Evolutionary conservation across 1,140 invertebrate genomes (phyloP).

Genomic region (Frieseomelitta varia): DNA sequence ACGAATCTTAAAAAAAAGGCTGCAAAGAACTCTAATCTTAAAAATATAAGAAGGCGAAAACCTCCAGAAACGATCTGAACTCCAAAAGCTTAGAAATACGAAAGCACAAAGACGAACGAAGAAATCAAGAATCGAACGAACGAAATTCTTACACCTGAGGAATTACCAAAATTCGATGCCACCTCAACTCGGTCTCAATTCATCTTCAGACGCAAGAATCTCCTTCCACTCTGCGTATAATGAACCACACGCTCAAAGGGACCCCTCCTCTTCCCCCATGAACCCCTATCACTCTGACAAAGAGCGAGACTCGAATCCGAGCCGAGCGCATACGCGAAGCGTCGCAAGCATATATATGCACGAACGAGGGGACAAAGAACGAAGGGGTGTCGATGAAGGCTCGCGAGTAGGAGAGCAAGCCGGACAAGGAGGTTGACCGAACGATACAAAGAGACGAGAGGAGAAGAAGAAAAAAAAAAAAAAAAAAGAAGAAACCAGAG

Average conservation of each 20-base stretch:
- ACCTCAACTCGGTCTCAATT: neutral
- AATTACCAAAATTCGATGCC: neutral
- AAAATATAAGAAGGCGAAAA: no score
- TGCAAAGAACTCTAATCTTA: no score
- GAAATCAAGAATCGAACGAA: no score
- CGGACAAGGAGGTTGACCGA: neutral
- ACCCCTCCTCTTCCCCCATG: neutral
- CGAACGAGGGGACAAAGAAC: neutral
- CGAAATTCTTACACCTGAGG: no score
- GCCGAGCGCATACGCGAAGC: neutral
- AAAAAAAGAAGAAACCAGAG: neutral
- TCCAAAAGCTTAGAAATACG: no score
- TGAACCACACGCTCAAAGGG: neutral
- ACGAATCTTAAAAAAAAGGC: no score
- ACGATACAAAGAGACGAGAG: neutral
- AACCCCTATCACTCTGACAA: neutral
- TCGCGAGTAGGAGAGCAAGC: neutral
- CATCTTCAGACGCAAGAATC: neutral
- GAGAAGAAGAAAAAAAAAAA: no score
- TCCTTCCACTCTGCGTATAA: neutral
- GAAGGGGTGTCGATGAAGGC: neutral
- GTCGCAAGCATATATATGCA: neutral
- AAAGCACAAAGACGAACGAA: no score
- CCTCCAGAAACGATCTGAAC: no score
- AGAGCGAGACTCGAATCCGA: neutral